Base-by-base conservation (phyloP, 1,140 invertebrate genomes). In the Anastrepha ludens region DNA sequence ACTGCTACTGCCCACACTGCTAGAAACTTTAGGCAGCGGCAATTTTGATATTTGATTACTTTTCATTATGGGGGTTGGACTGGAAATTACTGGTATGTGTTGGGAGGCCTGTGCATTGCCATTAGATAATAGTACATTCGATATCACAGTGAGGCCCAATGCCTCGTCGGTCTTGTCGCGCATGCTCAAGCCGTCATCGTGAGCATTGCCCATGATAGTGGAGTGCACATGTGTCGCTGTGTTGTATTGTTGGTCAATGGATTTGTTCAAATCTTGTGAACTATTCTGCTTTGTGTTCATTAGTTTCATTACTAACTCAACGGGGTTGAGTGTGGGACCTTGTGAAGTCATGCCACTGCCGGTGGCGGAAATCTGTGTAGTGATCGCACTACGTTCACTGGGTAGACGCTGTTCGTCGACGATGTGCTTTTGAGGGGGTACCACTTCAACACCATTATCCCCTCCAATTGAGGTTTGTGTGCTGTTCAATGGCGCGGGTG, bases 1-100 rank as follows among this genome's bases (percentile, higher is more conserved):
- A 85, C 90, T 92, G 85, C 91, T 93, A 87, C 91, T 92, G 17
- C 90, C 91, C 20, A 91, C 91, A 88, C 91, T 92, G 3, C 91
- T 89, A 13, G 89, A 89, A 1, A 87, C 74, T 90, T 92, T 89
- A 87, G 93, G 90, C 86, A 90, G 20, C 2, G 90, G 90, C 20
- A 90, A 87, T 88, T 94, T 94, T 29, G 92, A 90, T 41, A 93
- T 90, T 5, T 91, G 90, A 6, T 90, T 90, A 58, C 90, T 91
- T 58, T 90, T 90, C 0, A 85, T 86, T 15, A 81, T 81, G 74
- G 89, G 88, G n/a, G 89, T 90, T 11, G 91, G 88, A 90, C 92
- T 93, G 86, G 91, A 93, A 58, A 93, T 92, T 9, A 89, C 89
- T 2, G 91, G 91, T 91, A 92, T 92, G 78, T 92, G 91, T 81